Conservation (phyloP, 2,888 invertebrate species). For the Ypsolopha sequella region DNA sequence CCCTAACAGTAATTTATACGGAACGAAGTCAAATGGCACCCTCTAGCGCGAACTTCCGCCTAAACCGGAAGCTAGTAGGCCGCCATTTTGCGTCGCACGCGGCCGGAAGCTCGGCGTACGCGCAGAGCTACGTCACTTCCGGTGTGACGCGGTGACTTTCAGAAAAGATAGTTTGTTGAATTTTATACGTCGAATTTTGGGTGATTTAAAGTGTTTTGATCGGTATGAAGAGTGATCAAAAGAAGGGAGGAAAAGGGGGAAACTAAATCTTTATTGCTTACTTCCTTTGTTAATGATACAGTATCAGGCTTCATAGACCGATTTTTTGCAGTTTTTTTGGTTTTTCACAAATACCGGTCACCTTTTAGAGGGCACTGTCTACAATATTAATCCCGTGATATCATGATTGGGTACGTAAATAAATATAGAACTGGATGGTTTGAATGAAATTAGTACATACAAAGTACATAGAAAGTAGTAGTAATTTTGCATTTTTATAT, state of each 20-base stretch:
- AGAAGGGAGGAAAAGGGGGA: not conserved
- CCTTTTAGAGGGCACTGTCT: too few relatives aligned
- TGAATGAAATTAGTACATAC: too few relatives aligned
- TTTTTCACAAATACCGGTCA: too few relatives aligned
- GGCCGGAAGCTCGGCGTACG: slow-evolving; percentile 62
- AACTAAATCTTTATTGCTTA: not conserved
- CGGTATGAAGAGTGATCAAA: not conserved
- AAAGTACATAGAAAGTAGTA: too few relatives aligned
- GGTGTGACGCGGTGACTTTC: slow-evolving; percentile 40
- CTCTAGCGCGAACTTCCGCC: slow-evolving; percentile 42
- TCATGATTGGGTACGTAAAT: too few relatives aligned
- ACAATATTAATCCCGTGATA: too few relatives aligned
- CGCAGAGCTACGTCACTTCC: slow-evolving; percentile 58
- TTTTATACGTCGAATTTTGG: slow-evolving; percentile 20
- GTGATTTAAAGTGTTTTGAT: not conserved
- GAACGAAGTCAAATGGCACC: slow-evolving; percentile 30
- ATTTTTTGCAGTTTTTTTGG: too few relatives aligned
- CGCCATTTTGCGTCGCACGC: slow-evolving; percentile 68
- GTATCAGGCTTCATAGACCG: not conserved
- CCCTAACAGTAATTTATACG: slow-evolving; percentile 56
- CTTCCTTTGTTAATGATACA: not conserved
- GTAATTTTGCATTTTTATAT: too few relatives aligned
- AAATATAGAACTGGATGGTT: too few relatives aligned
- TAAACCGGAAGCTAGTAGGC: slow-evolving; percentile 47
- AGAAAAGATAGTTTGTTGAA: slow-evolving; percentile 46